These are phyloP conservation scores for Scolopax bukidnonensis DNA, from an alignment of 2,797 vertebrate species.

Conservation along the genomic window DNA sequence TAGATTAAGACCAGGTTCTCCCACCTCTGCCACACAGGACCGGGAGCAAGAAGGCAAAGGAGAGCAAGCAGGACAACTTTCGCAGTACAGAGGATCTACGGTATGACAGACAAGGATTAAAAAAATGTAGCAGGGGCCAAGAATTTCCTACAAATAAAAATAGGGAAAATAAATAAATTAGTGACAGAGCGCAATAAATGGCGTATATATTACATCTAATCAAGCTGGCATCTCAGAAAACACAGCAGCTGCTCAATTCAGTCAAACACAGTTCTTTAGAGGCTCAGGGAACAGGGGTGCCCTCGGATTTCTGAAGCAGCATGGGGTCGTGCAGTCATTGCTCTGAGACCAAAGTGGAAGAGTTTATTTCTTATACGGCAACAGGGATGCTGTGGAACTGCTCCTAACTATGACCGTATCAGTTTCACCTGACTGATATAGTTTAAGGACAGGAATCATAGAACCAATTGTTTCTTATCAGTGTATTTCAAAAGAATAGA, in stretches of 20 bases:
- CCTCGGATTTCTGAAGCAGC: not conserved
- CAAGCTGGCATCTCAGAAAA: conserved; percentile 5
- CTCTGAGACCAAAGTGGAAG: not conserved
- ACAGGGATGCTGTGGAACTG: not conserved
- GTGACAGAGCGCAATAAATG: not conserved
- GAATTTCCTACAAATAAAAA: not conserved
- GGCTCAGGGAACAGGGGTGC: not conserved
- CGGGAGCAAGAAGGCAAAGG: not conserved
- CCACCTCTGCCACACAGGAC: not conserved
- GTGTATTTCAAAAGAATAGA: not conserved
- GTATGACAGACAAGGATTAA: not conserved
- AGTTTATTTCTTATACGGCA: not conserved
- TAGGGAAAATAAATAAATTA: not conserved
- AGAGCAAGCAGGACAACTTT: not conserved
- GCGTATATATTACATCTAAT: not conserved
- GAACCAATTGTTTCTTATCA: not conserved
- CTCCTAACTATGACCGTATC: not conserved
- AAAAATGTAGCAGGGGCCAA: not conserved
- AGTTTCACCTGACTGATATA: not conserved
- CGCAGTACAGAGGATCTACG: not conserved
- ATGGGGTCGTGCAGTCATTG: not conserved
- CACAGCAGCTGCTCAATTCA: conserved; percentile 14
- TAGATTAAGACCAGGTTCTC: not conserved
- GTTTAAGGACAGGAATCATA: not conserved
- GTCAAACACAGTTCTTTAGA: not conserved